Conservation (phyloP, 2,797 vertebrate species). For the Leontopithecus rosalia region DNA sequence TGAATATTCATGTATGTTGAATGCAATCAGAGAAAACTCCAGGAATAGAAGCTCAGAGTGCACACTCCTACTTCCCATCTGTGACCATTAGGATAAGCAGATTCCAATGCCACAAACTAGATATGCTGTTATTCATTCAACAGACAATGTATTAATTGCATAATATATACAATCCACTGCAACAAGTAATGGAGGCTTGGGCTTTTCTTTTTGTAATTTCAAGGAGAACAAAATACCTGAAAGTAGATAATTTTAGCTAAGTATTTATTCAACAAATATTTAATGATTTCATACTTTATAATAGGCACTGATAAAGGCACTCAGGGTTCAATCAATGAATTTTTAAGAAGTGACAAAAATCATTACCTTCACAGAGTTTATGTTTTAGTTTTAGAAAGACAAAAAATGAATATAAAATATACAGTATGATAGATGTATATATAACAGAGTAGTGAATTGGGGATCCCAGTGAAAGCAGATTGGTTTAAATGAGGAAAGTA, state of each 20-base stretch:
- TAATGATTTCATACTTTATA: background rate
- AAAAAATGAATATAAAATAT: background rate
- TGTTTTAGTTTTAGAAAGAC: background rate
- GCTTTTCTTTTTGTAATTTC: background rate
- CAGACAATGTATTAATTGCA: constrained; percentile 5
- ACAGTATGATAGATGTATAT: background rate
- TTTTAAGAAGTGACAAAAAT: background rate
- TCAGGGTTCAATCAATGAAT: background rate
- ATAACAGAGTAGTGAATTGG: background rate
- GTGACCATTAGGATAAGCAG: constrained; percentile 58
- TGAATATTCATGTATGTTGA: constrained; percentile 73
- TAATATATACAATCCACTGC: background rate
- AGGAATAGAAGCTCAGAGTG: constrained; percentile 68
- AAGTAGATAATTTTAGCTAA: background rate
- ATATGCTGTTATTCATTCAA: constrained; percentile 51
- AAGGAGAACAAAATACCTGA: background rate
- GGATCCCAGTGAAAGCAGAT: background rate
- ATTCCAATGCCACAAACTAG: background rate
- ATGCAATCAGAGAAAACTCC: constrained; percentile 53
- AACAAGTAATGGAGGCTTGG: background rate
- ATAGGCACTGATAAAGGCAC: background rate
- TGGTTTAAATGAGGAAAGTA: background rate
- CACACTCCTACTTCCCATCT: constrained; percentile 71
- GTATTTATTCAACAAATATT: background rate
- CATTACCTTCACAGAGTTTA: background rate